Evolutionary conservation across 2,113 vertebrate genomes (phyloP).

Genomic region (Chaetops frenatus): DNA sequence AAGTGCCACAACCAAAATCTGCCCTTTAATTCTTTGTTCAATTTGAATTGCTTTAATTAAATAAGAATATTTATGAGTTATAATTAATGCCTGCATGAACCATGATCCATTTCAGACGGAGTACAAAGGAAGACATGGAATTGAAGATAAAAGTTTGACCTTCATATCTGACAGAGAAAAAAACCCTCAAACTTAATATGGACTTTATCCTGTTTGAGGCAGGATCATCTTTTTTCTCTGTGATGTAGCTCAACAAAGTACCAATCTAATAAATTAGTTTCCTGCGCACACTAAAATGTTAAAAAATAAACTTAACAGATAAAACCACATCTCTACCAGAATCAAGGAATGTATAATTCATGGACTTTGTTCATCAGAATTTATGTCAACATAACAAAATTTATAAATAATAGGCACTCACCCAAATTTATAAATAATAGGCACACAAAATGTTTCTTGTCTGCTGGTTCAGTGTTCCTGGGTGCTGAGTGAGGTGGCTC

Average conservation of each 20-base stretch:
- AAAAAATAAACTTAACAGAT: not conserved
- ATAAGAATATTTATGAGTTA: not conserved
- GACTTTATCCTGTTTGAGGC: not conserved
- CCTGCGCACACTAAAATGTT: not conserved
- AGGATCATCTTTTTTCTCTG: not conserved
- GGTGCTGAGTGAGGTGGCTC: not conserved
- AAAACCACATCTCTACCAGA: not conserved
- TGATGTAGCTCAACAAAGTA: not conserved
- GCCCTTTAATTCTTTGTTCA: not conserved
- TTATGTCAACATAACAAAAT: not conserved
- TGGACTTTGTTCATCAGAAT: not conserved
- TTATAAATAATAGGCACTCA: not conserved
- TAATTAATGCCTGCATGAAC: not conserved
- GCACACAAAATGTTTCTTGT: not conserved
- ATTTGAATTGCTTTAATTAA: not conserved
- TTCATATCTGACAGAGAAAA: not conserved
- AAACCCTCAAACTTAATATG: accelerated
- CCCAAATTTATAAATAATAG: not conserved
- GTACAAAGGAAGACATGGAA: not conserved
- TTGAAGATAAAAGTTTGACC: not conserved
- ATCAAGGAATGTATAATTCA: not conserved
- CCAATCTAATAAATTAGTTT: not conserved
- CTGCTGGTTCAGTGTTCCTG: not conserved
- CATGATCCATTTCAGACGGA: not conserved
- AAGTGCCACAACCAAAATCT: not conserved